Conservation (phyloP, 2,113 vertebrate genomes). For the Rutilus rutilus region DNA sequence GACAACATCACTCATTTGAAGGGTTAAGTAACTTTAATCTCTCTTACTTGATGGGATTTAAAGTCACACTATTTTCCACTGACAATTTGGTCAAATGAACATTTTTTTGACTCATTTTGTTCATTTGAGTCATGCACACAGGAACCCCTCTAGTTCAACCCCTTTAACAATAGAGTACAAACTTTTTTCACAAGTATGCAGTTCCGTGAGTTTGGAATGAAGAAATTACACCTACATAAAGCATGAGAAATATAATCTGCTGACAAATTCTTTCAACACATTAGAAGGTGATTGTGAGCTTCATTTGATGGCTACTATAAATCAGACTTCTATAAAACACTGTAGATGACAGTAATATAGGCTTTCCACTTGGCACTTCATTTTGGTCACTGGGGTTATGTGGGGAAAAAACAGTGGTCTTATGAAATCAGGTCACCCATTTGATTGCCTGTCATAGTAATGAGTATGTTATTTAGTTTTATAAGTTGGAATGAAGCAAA, state of each 20-base stretch:
- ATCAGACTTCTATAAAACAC: constrained; percentile 10
- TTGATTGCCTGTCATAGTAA: neutral
- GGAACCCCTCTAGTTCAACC: neutral
- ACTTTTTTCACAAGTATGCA: neutral
- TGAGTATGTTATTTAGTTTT: neutral
- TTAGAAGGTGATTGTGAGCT: neutral
- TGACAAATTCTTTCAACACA: constrained; percentile 14
- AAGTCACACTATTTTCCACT: neutral
- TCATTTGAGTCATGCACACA: neutral
- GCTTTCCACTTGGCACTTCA: neutral
- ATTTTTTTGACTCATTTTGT: neutral
- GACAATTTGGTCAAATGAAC: neutral
- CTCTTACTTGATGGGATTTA: constrained; percentile 9
- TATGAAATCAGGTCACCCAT: neutral
- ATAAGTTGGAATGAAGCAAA: neutral
- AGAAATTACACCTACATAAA: constrained; percentile 6
- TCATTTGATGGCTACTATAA: constrained; percentile 26
- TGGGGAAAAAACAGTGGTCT: neutral
- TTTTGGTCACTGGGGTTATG: neutral
- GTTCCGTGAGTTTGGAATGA: constrained; percentile 1
- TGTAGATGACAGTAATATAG: neutral
- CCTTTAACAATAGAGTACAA: neutral
- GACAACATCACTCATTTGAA: constrained; percentile 2
- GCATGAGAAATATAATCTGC: neutral
- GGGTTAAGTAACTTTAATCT: neutral